These are phyloP conservation scores for Alentia gelatinosa DNA, from an alignment of 2,888 invertebrate genomes.

Conservation along the genomic window DNA sequence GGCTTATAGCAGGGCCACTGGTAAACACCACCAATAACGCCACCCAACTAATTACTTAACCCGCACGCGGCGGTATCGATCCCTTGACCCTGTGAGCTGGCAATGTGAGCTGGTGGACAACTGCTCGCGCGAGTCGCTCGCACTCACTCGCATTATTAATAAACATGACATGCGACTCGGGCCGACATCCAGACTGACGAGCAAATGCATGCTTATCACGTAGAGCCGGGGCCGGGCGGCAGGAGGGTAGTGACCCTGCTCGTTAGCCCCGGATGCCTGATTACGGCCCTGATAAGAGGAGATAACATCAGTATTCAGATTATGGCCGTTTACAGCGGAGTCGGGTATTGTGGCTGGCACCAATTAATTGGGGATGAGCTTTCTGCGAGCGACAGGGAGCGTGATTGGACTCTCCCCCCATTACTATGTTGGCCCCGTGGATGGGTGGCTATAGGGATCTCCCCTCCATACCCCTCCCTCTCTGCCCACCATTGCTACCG, in stretches of 20 bases:
- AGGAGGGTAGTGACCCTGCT: background rate
- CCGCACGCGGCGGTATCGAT: background rate
- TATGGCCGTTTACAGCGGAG: background rate
- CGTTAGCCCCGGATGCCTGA: background rate
- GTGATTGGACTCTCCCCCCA: background rate
- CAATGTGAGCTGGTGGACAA: background rate
- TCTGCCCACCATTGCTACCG: background rate
- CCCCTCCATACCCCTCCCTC: background rate
- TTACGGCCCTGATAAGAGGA: background rate
- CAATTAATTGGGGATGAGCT: slow-evolving; percentile 14
- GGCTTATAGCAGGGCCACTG: background rate
- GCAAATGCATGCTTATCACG: slow-evolving; percentile 7
- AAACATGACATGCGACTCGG: background rate
- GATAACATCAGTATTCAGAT: slow-evolving; percentile 26
- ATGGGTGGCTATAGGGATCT: background rate
- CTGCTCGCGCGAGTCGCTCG: background rate
- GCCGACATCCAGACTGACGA: background rate
- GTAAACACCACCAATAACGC: background rate
- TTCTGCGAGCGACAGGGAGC: background rate
- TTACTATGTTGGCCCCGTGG: background rate
- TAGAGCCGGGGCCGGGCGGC: background rate
- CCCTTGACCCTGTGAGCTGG: background rate
- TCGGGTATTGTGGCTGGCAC: background rate
- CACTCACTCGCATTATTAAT: background rate
- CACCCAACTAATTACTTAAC: background rate